Base-by-base conservation (phyloP, 2,888 invertebrate genomes). In the Lomographa bimaculata region DNA sequence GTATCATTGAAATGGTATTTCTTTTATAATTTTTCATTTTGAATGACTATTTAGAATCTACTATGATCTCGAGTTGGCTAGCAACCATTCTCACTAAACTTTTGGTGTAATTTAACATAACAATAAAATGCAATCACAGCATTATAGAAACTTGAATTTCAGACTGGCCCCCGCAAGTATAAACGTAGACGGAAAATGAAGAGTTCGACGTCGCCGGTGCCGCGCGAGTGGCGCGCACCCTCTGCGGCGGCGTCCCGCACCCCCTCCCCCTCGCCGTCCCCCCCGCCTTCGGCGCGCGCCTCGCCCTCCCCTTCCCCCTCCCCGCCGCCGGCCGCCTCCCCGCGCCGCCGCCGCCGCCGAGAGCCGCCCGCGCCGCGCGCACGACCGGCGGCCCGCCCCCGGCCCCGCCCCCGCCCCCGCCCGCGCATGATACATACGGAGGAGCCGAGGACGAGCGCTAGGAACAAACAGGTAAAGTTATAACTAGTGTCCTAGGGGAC, bases 341-440 rank as follows among this genome's bases (percentile, higher is more conserved):
- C 56, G 41, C 56, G 53, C 35, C 53, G 53, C 52, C 26, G 27
- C 36, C 29, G 39, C 56, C 50, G 42, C 52, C 50, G 26, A 73
- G 70, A n/a, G n/a, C 7, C 68, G 73, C 48, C 40, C 39, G 71
- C 5, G 40, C 50, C 35, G 30, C 34, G 14, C 18, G 30, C 8
- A 3, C 42, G 7, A 58, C 68, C 25, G 62, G 76, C 23, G 71
- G 77, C 41, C 70, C 73, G 28, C 85, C 90, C 0, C 84, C 91
- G 33, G 55, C 78, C 28, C 68, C 90, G 0, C 84, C 91, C 34
- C 56, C 78, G 32, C 69, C n/a, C n/a, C n/a, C n/a, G 94, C 14
- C 94, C 94, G 2, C 93, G 93, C 63, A 94, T 95, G 94, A 95
- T 95, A 55, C 94, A 94, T 68, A 95, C 95, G 0, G 93, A 93